A percentile compares a stretch with the other conserved stretches of the same genome.
Conservation (phyloP, 2,113 vertebrate species). For the Rhineura floridana region DNA sequence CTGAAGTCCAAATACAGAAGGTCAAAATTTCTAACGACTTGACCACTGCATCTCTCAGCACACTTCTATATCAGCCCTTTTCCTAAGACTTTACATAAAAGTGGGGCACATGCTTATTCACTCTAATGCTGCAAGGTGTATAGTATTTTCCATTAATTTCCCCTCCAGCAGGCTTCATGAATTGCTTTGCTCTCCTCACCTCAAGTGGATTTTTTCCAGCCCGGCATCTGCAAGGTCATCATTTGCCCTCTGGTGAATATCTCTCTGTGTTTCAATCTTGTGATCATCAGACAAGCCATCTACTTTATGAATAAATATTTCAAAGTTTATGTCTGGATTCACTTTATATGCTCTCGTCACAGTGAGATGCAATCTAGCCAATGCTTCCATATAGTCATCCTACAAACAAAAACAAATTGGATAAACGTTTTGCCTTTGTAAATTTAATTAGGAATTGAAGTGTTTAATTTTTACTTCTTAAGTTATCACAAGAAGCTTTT, state of each 20-base stretch:
- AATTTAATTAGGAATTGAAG: not conserved
- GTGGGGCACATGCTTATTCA: not conserved
- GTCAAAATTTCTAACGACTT: not conserved
- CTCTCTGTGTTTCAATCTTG: slow-evolving; percentile 94
- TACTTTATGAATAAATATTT: slow-evolving; percentile 97
- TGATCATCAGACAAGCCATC: slow-evolving; percentile 94
- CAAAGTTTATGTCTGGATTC: slow-evolving; percentile 93
- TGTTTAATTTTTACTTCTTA: not conserved
- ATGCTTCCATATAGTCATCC: slow-evolving; percentile 94
- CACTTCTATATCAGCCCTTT: not conserved
- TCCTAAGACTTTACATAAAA: not conserved
- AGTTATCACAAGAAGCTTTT: not conserved
- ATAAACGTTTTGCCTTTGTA: not conserved
- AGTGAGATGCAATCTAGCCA: slow-evolving; percentile 90
- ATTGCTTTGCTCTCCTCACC: slow-evolving; percentile 72
- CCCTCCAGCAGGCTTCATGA: not conserved
- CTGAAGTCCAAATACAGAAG: not conserved
- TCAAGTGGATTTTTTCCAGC: slow-evolving; percentile 91
- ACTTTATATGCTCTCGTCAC: slow-evolving; percentile 93
- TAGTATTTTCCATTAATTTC: not conserved
- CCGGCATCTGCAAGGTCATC: slow-evolving; percentile 90
- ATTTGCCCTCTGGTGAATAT: slow-evolving; percentile 92
- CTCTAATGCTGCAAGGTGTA: not conserved
- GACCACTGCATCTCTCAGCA: not conserved
- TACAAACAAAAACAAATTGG: slow-evolving; percentile 54